Evolutionary conservation across 2,797 vertebrate species (phyloP).

Genomic region (Scolopax rusticola): DNA sequence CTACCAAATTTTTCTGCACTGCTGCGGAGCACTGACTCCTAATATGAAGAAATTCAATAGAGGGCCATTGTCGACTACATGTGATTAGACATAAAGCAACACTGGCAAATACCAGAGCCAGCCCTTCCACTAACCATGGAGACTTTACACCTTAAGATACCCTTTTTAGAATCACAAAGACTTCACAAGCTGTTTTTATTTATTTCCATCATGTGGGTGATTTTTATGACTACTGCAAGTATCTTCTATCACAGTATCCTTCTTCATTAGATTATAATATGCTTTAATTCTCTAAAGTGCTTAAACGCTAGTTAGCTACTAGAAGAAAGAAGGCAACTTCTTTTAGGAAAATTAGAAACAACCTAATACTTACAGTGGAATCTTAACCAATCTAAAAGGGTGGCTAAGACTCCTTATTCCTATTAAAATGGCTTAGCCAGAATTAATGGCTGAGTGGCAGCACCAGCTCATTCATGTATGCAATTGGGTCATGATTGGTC

Average conservation of each 20-base stretch:
- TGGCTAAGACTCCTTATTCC: constrained; percentile 37
- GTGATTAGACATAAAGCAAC: not conserved
- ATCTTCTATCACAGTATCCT: not conserved
- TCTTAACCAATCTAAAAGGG: constrained; percentile 24
- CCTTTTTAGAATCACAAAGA: not conserved
- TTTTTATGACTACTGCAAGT: not conserved
- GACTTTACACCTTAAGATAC: not conserved
- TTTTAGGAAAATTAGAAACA: constrained; percentile 58
- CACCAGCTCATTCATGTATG: not conserved
- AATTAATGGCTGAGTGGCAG: constrained; percentile 25
- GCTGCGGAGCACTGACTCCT: not conserved
- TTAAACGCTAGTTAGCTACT: not conserved
- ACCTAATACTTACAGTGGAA: constrained; percentile 38
- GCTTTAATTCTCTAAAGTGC: not conserved
- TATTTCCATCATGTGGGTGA: not conserved
- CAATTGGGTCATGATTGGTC: not conserved
- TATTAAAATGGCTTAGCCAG: constrained; percentile 54
- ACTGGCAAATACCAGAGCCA: not conserved
- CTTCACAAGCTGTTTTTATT: not conserved
- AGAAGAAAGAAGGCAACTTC: constrained; percentile 14
- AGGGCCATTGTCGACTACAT: not conserved
- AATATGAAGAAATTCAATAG: not conserved
- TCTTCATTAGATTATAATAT: not conserved
- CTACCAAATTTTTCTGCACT: not conserved
- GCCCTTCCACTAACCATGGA: not conserved